Conservation (phyloP, 1,140 invertebrate genomes). For the Temnothorax longispinosus region DNA sequence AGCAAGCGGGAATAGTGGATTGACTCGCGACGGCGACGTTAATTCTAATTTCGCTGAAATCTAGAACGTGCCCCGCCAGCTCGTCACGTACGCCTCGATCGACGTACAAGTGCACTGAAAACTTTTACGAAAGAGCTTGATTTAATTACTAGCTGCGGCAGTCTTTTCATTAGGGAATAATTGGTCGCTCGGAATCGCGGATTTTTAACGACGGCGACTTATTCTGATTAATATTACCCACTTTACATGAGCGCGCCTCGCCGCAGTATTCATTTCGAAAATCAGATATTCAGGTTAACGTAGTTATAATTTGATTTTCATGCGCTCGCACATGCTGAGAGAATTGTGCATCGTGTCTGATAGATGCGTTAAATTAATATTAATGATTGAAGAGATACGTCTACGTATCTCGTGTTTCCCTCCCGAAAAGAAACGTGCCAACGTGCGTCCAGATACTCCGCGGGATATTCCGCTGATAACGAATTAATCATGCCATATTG, state of each 20-base stretch:
- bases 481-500: slow-evolving; percentile 39
- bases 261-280: slow-evolving; percentile 1
- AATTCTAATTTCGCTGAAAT: slow-evolving; percentile 41
- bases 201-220: slow-evolving; percentile 14
- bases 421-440: not conserved
- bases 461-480: slow-evolving; percentile 25
- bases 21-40: not conserved
- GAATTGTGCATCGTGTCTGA: slow-evolving; percentile 12
- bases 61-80: not conserved
- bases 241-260: not conserved
- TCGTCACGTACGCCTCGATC: not conserved
- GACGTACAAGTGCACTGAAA: not conserved
- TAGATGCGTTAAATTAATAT: slow-evolving; percentile 34
- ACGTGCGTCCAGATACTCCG: not conserved
- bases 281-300: slow-evolving; percentile 44
- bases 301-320: slow-evolving; percentile 43
- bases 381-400: slow-evolving; percentile 32
- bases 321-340: slow-evolving; percentile 2
- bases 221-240: slow-evolving; percentile 49
- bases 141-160: not conserved
- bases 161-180: not conserved
- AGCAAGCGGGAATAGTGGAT: not conserved
- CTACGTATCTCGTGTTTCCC: slow-evolving; percentile 1
- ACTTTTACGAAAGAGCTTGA: not conserved
- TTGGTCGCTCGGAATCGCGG: not conserved